Percentiles rank a stretch among this genome's conserved stretches.
phyloP scores from a whole-genome alignment of 2,113 vertebrate species.

The Scytalopus superciliaris region DNA sequence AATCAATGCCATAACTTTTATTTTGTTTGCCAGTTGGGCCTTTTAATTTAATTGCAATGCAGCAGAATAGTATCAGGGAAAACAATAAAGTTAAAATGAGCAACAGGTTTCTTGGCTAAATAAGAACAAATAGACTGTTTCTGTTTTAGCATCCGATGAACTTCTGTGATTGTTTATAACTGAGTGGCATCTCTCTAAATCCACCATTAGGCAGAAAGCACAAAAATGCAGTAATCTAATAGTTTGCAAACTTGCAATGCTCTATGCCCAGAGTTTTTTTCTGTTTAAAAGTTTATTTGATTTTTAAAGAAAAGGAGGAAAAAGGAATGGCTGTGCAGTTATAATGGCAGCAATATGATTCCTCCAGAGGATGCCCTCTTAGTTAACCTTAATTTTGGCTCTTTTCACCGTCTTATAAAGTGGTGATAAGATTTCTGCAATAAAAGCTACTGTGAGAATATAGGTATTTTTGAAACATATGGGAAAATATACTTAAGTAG shows the following conservation, averaged over 20 bases:
- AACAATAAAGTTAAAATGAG: not conserved
- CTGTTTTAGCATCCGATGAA: not conserved
- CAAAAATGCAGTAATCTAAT: not conserved
- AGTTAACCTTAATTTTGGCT: not conserved
- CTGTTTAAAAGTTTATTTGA: not conserved
- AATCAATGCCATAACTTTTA: not conserved
- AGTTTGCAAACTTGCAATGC: not conserved
- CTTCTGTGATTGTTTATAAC: not conserved
- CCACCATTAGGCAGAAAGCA: not conserved
- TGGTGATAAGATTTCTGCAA: not conserved
- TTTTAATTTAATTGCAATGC: not conserved
- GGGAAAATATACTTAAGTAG: not conserved
- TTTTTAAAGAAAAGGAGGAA: not conserved
- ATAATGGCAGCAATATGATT: not conserved
- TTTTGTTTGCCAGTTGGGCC: not conserved
- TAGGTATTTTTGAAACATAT: rapidly evolving
- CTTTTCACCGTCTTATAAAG: not conserved
- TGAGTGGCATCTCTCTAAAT: not conserved
- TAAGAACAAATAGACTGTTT: not conserved
- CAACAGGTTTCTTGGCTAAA: not conserved
- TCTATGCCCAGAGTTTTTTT: not conserved
- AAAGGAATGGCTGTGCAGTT: rapidly evolving
- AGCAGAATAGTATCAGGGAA: not conserved
- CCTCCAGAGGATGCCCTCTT: not conserved
- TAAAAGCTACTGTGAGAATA: not conserved